A percentile compares a stretch with the other conserved stretches of the same genome.
Conservation (phyloP, 2,113 vertebrate species). For the Mugil cephalus region DNA sequence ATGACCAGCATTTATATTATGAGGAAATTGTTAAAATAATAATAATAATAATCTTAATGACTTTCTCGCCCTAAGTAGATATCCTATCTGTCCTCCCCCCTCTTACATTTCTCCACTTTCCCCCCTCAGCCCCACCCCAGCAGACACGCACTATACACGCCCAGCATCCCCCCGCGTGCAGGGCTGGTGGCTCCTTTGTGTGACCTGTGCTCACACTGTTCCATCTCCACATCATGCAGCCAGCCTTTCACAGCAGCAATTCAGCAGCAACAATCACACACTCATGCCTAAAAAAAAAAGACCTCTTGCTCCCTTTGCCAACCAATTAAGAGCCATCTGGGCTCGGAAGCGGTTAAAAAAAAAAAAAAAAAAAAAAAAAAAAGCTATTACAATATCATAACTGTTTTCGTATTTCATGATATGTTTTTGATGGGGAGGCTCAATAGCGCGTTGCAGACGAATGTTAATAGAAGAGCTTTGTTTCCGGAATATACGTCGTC, state of each 20-base stretch:
- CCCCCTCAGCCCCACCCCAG: conserved; percentile 43
- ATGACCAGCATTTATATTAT: neutral
- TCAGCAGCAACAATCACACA: conserved; percentile 95
- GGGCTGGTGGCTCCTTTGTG: conserved; percentile 92
- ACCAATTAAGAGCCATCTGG: conserved; percentile 98
- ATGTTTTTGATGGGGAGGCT: conserved; percentile 40
- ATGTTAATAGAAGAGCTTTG: neutral
- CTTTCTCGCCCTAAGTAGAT: conserved; percentile 20
- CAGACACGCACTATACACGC: conserved; percentile 70
- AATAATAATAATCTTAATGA: conserved; percentile 2
- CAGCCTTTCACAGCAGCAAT: conserved; percentile 94
- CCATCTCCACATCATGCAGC: conserved; percentile 88
- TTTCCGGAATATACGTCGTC: neutral
- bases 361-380: conserved; percentile 12
- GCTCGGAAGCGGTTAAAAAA: conserved; percentile 77
- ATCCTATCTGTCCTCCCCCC: conserved; percentile 67
- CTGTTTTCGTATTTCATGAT: conserved; percentile 43
- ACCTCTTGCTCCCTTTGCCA: conserved; percentile 92
- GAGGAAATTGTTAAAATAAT: neutral
- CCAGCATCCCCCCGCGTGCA: conserved; percentile 71
- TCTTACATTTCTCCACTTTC: conserved; percentile 73
- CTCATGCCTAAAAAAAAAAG: conserved; percentile 94
- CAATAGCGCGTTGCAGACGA: neutral
- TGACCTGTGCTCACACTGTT: conserved; percentile 90
- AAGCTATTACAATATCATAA: conserved; percentile 63